These are phyloP conservation scores for Megalurothrips usitatus DNA, from an alignment of 2,888 invertebrate species.

Conservation along the genomic window DNA sequence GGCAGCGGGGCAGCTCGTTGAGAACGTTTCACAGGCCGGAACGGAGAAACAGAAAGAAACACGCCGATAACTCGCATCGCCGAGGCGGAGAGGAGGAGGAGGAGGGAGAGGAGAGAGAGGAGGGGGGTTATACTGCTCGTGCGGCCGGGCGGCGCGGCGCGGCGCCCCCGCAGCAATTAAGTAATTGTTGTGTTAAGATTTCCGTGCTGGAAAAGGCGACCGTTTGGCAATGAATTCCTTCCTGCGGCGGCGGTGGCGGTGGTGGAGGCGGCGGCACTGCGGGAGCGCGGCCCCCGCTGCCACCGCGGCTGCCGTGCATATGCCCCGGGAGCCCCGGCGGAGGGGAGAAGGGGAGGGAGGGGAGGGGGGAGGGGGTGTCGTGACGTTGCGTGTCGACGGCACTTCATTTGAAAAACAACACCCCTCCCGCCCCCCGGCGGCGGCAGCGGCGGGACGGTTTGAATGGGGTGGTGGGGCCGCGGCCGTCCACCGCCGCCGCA, in stretches of 20 bases:
- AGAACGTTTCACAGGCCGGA: not conserved
- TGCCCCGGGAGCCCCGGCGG: not conserved
- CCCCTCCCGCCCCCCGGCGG: not conserved
- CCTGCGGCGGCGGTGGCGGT: slow-evolving; percentile 27
- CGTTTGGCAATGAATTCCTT: slow-evolving; percentile 31
- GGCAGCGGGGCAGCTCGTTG: too few species aligned
- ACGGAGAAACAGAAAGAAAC: not conserved
- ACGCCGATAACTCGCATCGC: not conserved
- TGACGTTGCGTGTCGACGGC: slow-evolving; percentile 9
- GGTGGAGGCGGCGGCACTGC: not conserved
- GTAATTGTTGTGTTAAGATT: slow-evolving; percentile 31
- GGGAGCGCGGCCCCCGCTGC: not conserved
- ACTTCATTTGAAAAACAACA: slow-evolving; percentile 25
- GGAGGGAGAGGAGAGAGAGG: slow-evolving; percentile 34
- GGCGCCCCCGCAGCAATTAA: slow-evolving; percentile 30
- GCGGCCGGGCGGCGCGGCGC: too few species aligned
- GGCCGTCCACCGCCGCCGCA: too few species aligned
- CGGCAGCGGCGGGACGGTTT: not conserved
- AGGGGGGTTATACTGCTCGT: slow-evolving; percentile 34
- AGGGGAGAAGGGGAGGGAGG: not conserved
- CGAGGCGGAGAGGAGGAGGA: not conserved
- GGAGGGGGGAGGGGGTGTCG: slow-evolving; percentile 20
- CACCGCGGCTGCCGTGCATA: not conserved
- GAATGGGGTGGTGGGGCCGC: not conserved
- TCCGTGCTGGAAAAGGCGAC: slow-evolving; percentile 32